Evolutionary conservation across 1,140 invertebrate species (phyloP), one percentile per base, ranked within the genome.

Genomic region (Zaprionus lachaisei): DNA sequence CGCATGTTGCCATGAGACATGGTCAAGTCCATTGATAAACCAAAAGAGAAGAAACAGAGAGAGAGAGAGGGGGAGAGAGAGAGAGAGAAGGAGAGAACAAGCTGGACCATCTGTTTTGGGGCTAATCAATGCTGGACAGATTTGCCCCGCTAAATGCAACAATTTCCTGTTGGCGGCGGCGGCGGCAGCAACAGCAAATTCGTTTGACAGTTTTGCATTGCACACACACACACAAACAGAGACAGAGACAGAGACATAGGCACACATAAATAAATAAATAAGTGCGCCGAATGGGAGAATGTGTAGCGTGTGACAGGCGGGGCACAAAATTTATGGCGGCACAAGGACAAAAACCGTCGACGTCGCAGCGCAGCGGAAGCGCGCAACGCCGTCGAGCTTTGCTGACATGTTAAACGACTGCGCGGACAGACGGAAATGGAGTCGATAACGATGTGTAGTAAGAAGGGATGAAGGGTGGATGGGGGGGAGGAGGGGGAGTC

Each of bases 381-480:
- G 20, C 20, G 47, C 17, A 20, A 49, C 47, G 47, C 17, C 47
- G 47, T 9, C n/a, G 47, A 72, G 56, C 84, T 56, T 69, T 73
- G 71, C 78, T 84, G 85, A 89, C 81, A 89, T 89, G 85, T 81
- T 89, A 89, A 89, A 90, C 84, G 85, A 84, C 81, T 90, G 79
- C 66, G 31, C 17, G 28, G 60, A 54, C 15, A 17, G 37, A 26
- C 24, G 26, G 26, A 20, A 12, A 62, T 28, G 51, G 34, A 31
- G 68, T 44, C n/a, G 26, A 34, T n/a, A 31, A 15, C 24, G 62
- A 58, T 24, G 38, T 24, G 41, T 38, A 34, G 15, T n/a, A 15
- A 22, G 22, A 15, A 22, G 22, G 14, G 24, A 17, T n/a, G 14
- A 15, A 57, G 7, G 58, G n/a, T n/a, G n/a, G n/a, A n/a, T 31